These are phyloP conservation scores for Xenentodon cancila DNA, from an alignment of 2,797 vertebrate species.

Conservation along the genomic window DNA sequence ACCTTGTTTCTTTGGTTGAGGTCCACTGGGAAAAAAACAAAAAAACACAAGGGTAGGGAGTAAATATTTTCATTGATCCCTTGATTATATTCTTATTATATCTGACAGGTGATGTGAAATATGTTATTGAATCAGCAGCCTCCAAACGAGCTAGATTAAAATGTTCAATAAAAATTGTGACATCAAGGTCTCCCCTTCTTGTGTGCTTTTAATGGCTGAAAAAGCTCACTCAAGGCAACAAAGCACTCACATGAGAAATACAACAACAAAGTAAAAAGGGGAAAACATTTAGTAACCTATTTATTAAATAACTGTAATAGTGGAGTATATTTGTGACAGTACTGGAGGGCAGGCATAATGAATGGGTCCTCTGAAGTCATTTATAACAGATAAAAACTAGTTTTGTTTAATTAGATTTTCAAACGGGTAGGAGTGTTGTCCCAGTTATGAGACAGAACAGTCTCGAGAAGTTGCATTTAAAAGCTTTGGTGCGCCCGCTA, in stretches of 20 bases:
- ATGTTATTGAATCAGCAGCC: conserved; percentile 55
- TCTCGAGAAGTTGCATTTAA: conserved; percentile 82
- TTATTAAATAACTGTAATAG: conserved; percentile 85
- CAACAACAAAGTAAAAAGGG: conserved; percentile 55
- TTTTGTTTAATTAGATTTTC: conserved; percentile 89
- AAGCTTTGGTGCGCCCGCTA: conserved; percentile 68
- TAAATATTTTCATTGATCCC: conserved; percentile 73
- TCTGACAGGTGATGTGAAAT: conserved; percentile 65
- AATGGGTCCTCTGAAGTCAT: conserved; percentile 86
- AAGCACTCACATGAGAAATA: conserved; percentile 43
- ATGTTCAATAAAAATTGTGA: conserved; percentile 51
- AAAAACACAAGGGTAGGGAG: too few relatives aligned
- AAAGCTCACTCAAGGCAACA: conserved; percentile 27
- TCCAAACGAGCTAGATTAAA: conserved; percentile 63
- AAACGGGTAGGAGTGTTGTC: conserved; percentile 82
- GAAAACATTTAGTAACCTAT: conserved; percentile 82
- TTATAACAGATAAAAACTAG: conserved; percentile 88
- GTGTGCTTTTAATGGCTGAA: conserved; percentile 15
- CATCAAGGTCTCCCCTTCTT: conserved; percentile 12
- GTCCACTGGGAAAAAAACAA: conserved; percentile 21
- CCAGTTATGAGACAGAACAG: conserved; percentile 82
- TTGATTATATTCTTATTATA: conserved; percentile 77
- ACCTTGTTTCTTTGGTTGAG: conserved; percentile 77
- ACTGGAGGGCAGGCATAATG: conserved; percentile 86
- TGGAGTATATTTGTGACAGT: conserved; percentile 84